These are phyloP conservation scores for Rhizomys pruinosus DNA, from an alignment of 2,113 vertebrate genomes.

Conservation along the genomic window DNA sequence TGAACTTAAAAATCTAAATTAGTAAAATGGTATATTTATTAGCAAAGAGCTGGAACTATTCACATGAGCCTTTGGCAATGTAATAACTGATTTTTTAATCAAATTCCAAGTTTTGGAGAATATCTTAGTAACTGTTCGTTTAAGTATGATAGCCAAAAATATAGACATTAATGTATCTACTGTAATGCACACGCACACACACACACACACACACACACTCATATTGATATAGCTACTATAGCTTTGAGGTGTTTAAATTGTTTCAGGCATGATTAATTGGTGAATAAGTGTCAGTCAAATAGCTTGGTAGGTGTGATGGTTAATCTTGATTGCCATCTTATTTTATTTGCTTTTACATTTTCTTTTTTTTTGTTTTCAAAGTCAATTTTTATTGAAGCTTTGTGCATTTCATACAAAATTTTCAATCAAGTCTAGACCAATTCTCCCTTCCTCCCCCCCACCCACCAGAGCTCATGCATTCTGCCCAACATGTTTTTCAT, in stretches of 20 bases:
- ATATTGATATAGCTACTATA: not conserved
- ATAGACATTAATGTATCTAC: not conserved
- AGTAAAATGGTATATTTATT: constrained; percentile 18
- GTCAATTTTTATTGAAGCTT: too few species aligned
- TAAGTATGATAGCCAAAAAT: not conserved
- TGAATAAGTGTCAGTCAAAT: constrained; percentile 15
- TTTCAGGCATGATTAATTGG: constrained; percentile 4
- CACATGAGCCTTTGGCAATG: constrained; percentile 5
- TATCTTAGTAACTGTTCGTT: constrained; percentile 29
- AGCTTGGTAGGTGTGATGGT: too few species aligned
- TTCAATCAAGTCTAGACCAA: too few species aligned
- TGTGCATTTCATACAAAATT: too few species aligned
- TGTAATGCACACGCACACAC: not conserved
- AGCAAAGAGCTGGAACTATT: not conserved
- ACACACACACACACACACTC: too few species aligned
- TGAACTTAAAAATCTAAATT: constrained; percentile 20
- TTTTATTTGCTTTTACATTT: too few species aligned
- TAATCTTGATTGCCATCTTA: too few species aligned
- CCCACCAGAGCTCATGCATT: too few species aligned
- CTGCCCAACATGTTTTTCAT: too few species aligned
- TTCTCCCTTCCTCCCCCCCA: too few species aligned
- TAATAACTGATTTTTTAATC: constrained; percentile 45
- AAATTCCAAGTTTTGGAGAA: constrained; percentile 19
- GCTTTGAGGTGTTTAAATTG: constrained; percentile 25
- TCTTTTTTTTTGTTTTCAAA: too few species aligned